Base-by-base conservation (phyloP, 2,888 invertebrate genomes). In the Volucella inflata region DNA sequence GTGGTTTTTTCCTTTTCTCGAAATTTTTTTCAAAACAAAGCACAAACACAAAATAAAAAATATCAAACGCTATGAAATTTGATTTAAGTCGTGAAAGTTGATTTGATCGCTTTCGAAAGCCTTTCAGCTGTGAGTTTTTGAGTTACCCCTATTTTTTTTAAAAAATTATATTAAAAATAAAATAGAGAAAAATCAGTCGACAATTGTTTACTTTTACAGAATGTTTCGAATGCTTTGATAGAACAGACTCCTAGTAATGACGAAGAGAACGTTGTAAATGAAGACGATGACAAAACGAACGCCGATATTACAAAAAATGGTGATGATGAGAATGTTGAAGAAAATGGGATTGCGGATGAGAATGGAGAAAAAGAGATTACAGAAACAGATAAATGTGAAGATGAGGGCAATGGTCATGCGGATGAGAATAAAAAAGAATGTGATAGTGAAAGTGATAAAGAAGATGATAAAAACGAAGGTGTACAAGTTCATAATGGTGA, bases 141-240 rank as follows among this genome's bases (percentile, higher is more conserved):
- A 72, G 40, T 65, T 62, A 74, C n/a, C n/a, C 11, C 60, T 12
- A 51, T 68, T 75, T 62, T 78, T 53, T 21, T 46, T 64, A 76
- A 81, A 68, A 57, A 62, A 60, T 57, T 78, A 21, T 21, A 21
- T 2, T 21, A 17, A 74, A 81, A 76, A 87, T 87, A 82, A 77
- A 65, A 88, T 87, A 89, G 90, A 89, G 89, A 90, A 89, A 90
- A 91, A 91, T 92, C 91, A 91, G 92, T 92, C 92, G 92, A 91
- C 92, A 92, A 92, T 92, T 92, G 91, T 92, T 92, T 92, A 91
- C 92, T 92, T 91, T 92, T 92, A 89, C 92, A 92, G 92, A 92
- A 90, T 89, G 90, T 89, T 90, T 88, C 90, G 88, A 89, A 90
- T 89, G 89, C 89, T 89, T 87, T 91, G 89, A 90, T 87, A 89